These are phyloP conservation scores for Drosophila seclusa DNA, from an alignment of 2,888 invertebrate genomes.

Conservation along the genomic window DNA sequence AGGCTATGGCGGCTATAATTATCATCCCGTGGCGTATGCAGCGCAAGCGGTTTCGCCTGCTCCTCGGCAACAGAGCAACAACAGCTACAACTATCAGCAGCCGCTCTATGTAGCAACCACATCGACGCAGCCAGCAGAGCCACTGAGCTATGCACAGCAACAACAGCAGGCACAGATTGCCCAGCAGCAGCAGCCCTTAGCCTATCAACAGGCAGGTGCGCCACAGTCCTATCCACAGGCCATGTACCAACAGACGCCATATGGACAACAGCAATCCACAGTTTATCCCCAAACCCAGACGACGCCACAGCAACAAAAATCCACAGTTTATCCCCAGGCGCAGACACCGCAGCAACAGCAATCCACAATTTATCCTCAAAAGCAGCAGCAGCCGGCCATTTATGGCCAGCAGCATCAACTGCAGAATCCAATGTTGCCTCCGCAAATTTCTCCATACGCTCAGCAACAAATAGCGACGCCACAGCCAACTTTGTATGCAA, in stretches of 20 bases:
- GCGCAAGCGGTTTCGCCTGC: slow-evolving; percentile 27
- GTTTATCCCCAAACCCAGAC: slow-evolving; percentile 17
- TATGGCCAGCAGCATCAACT: slow-evolving; percentile 32
- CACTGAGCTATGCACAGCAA: slow-evolving; percentile 23
- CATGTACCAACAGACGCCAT: slow-evolving; percentile 17
- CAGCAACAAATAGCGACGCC: slow-evolving; percentile 7
- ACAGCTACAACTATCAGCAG: slow-evolving; percentile 56
- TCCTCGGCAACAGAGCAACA: slow-evolving; percentile 30
- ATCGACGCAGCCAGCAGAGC: slow-evolving; percentile 30
- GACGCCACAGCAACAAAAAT: slow-evolving; percentile 16
- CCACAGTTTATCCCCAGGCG: slow-evolving; percentile 1
- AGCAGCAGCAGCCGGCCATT: slow-evolving; percentile 1
- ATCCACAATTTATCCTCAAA: slow-evolving; percentile 5
- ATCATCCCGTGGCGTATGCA: slow-evolving; percentile 30
- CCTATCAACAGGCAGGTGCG: slow-evolving; percentile 29
- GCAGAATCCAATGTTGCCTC: slow-evolving; percentile 6
- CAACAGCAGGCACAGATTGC: not conserved
- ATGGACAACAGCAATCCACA: slow-evolving; percentile 16
- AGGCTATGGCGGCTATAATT: slow-evolving; percentile 55
- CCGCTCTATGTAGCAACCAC: slow-evolving; percentile 76
- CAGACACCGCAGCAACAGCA: slow-evolving; percentile 14
- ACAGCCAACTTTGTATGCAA: slow-evolving; percentile 48
- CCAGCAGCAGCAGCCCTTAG: slow-evolving; percentile 25
- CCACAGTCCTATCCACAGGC: slow-evolving; percentile 23
- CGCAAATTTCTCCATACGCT: not conserved